Evolutionary conservation across 2,888 invertebrate genomes (phyloP), one percentile per base, ranked within the genome.

Genomic region (Timandra comae): DNA sequence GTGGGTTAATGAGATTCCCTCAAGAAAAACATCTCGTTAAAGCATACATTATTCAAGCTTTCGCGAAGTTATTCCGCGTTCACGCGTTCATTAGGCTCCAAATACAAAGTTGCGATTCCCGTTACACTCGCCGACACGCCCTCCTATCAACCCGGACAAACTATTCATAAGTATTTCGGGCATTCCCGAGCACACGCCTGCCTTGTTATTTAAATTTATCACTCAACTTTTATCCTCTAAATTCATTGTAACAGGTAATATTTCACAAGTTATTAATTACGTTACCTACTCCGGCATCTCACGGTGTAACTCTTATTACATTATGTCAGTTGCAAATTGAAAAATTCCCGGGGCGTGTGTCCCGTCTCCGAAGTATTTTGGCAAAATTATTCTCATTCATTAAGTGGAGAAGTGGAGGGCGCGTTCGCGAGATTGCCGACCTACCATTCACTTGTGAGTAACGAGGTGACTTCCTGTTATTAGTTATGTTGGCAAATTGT

Each of bases 21-120:
- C 72, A 82, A 85, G 85, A 84, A 85, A 85, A 85, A 84, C 85
- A 85, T 82, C 82, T 85, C 81, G 80, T 82, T 85, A 84, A 74
- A 79, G 68, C 80, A 82, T 82, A 82, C 84, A 84, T 85, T 80
- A 85, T 85, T 84, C 82, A 84, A 75, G 78, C 77, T 77, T 73
- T 75, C 65, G 69, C 69, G 63, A 80, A 84, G 75, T 82, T 84
- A 81, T 81, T 78, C 74, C 74, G 76, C 74, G 71, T 77, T 82
- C 82, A 84, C 78, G 84, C 84, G 82, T 84, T 82, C 80, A 81
- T 82, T 80, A 80, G 74, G 69, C 67, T 71, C 70, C 59, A 73
- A 67, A 65, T 69, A 72, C 70, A 70, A 79, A 81, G 75, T 81
- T 77, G 67, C 70, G 65, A 74, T 72, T 77, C 69, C 56, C 56